Evolutionary conservation across 2,797 vertebrate genomes (phyloP), one percentile per base, ranked within the genome.

Genomic region (Xenentodon cancila): DNA sequence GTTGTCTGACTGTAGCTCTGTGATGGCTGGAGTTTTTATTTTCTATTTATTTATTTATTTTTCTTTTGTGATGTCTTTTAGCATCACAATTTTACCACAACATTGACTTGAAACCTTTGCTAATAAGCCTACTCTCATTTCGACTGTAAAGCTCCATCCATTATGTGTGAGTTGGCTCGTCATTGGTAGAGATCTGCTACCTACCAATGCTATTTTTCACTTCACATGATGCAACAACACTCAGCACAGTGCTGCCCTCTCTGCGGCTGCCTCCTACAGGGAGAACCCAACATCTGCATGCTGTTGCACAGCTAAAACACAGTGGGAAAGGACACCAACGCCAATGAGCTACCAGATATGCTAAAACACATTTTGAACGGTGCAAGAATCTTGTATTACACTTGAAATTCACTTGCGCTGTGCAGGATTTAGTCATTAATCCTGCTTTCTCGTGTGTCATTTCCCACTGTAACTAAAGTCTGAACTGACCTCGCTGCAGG

Each of bases 121-220:
- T 5, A 21, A 47, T 52, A 32, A 47, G 40, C 25, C 22, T 1
- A 45, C 30, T 58, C 2, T 12, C 18, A 16, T 48, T 7, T 40
- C 40, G 43, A 59, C 7, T 11, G 27, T 68, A 22, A 73, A 82
- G 64, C 85, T 87, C 82, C 86, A 86, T 49, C 63, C 73, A 78
- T 70, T 53, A 76, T 32, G 34, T 80, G 74, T 45, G 71, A 62
- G 59, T 52, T 45, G 51, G 67, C 79, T 77, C 84, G 83, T 88
- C 80, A 79, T 83, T 68, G 83, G 54, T 68, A 76, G 77, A 67
- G 13, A 42, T 9, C 43, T 59, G 62, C 73, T 59, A 50, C 76
- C 73, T 85, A 82, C 77, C 86, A 89, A 87, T 88, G 85, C 68
- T 59, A 76, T 72, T 34, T 62, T 73, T 64, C 71, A 84, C 68